Evolutionary conservation across 2,797 vertebrate species (phyloP), one percentile per base, ranked within the genome.

Genomic region (Schizothorax lantsangensis): DNA sequence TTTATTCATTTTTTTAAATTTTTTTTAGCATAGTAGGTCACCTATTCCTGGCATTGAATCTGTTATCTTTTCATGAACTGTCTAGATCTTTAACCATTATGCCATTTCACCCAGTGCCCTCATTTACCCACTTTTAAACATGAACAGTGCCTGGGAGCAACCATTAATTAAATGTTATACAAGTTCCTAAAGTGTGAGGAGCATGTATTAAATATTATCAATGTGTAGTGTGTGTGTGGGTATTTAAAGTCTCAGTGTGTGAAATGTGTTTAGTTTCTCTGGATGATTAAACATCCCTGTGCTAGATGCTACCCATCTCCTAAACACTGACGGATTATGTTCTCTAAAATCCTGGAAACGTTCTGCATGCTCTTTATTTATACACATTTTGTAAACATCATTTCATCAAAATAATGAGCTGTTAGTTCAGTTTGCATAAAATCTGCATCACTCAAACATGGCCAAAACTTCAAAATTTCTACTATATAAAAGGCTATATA

Each of bases 91-190:
- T 83, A 62, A 83, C 36, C 68, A 83, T 26, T 73, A 21, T 83
- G 38, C 38, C 17, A 73, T 43, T 59, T 79, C 57, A 79, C 38
- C 26, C n/a, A 74, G 52, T 74, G 71, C 15, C 26, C 54, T 84
- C 38, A 84, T 74, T 84, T 45, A 83, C 26, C 62, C 71, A 74
- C 17, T 83, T 83, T 52, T 59, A 74, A 73, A 83, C 81, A 26
- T 62, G 71, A 74, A 62, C 17, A 47, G 57, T 45, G 81, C 81
- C 71, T 47, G 71, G 71, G 19, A 74, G 69, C 81, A 62, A 62
- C 54, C 38, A 45, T 74, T 83, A 83, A 83, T 83, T 83, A 74
- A 74, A 83, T 12, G 40, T 15, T 23, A 62, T n/a, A 43, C 17
- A 33, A 23, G 52, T 83, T 83, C 69, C 73, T 83, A 71, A 45